Base-by-base conservation (phyloP, 2,888 invertebrate genomes). In the Meghimatium bilineatum region DNA sequence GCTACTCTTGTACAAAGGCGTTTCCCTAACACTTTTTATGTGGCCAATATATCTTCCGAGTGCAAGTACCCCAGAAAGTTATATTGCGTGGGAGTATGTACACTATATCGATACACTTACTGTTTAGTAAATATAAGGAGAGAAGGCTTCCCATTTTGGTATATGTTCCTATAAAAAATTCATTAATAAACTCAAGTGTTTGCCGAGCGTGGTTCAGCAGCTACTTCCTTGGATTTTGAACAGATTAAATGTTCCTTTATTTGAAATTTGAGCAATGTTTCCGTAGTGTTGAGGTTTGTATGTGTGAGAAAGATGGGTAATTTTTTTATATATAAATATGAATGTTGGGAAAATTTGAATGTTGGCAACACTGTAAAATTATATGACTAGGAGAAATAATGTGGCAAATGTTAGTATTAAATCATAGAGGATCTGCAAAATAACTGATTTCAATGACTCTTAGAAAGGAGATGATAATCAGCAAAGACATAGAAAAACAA, bases 31-130 rank as follows among this genome's bases (percentile, higher is more conserved):
- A 63, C 60, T n/a, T 8, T 23, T 23, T 23, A 56, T 3, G 23
- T 3, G 56, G 23, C 56, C 23, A 56, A 56, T 23, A 56, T 56
- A 56, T 10, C 56, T 23, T 12, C 17, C 6, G 20, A 63, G 60
- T 63, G 60, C 26, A 63, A 63, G 60, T n/a, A n/a, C 3, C 26
- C n/a, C 23, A 63, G 60, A 63, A 63, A 26, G n/a, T n/a, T 6
- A 63, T 63, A 63, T 63, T 72, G 72, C 29, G 72, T 72, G 29
- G 72, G 72, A 14, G 44, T 72, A 72, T 44, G 34, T 44, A 49
- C 20, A 49, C 29, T 3, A 44, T 72, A 44, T 72, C 49, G 72
- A 44, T 72, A 72, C 72, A 72, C 29, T n/a, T 29, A 44, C n/a
- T 49, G 44, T 49, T 29, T 72, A 72, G 69, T 69, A 72, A 49